These are phyloP conservation scores for Daphoenositta chrysoptera DNA, from an alignment of 2,113 vertebrate genomes.

Conservation along the genomic window DNA sequence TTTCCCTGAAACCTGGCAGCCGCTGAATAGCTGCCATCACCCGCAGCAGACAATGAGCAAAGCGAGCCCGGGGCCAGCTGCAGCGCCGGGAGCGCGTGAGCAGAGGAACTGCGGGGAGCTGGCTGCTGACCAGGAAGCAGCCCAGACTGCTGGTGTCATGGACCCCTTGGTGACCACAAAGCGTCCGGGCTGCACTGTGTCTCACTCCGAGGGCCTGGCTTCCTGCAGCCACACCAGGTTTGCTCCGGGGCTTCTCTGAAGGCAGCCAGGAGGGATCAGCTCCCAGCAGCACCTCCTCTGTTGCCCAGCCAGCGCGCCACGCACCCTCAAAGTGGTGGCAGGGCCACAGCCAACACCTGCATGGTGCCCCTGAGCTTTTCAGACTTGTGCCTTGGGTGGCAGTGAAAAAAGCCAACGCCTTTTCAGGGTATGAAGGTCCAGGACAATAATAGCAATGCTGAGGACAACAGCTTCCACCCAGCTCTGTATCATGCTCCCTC, in stretches of 20 bases:
- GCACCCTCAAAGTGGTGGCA: rapidly evolving
- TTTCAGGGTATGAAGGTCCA: neutral
- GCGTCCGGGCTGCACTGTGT: neutral
- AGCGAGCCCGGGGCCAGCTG: neutral
- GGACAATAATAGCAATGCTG: neutral
- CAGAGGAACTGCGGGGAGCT: neutral
- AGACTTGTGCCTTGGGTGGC: neutral
- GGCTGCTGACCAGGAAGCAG: conserved; percentile 53
- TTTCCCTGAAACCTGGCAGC: conserved; percentile 31
- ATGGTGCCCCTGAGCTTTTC: rapidly evolving
- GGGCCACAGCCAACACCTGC: neutral
- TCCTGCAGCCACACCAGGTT: neutral
- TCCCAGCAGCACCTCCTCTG: neutral
- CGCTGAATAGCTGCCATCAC: neutral
- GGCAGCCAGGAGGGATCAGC: neutral
- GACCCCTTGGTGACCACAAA: conserved; percentile 23
- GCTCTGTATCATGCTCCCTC: neutral
- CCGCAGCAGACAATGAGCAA: conserved; percentile 29
- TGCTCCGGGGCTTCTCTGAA: neutral
- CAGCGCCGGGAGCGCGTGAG: neutral
- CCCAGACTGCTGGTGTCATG: conserved; percentile 41
- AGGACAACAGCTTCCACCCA: neutral
- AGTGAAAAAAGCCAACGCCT: rapidly evolving
- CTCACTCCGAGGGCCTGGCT: neutral
- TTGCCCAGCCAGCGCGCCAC: rapidly evolving